A percentile compares a stretch with the other conserved stretches of the same genome.
phyloP scores from a whole-genome alignment of 2,888 invertebrate genomes.

The Aphodius sticticus region DNA sequence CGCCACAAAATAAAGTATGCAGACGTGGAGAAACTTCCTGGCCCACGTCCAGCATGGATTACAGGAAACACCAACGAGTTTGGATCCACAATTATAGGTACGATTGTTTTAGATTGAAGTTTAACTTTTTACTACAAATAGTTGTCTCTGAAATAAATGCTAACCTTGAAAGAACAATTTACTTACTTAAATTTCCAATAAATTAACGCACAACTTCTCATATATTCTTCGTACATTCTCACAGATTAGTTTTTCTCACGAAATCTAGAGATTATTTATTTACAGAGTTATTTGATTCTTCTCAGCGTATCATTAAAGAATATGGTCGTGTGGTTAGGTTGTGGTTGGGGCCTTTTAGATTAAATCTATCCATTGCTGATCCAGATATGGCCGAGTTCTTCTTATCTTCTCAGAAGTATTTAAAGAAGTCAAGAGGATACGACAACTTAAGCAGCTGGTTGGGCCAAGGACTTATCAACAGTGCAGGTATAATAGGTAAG shows the following conservation, averaged over 20 bases:
- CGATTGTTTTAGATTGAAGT: background rate
- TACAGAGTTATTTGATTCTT: conserved; percentile 23
- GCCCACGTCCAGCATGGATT: conserved; percentile 12
- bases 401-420: conserved; percentile 41
- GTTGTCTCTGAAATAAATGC: too few relatives aligned
- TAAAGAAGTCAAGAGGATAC: conserved; percentile 39
- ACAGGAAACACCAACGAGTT: conserved; percentile 34
- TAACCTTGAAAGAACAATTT: too few relatives aligned
- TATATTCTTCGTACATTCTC: too few relatives aligned
- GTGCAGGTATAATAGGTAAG: conserved; percentile 46
- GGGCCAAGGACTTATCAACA: conserved; percentile 42
- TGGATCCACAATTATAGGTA: conserved; percentile 29
- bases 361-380: conserved; percentile 41
- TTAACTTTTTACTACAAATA: background rate
- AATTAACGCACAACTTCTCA: too few relatives aligned
- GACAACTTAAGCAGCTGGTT: conserved; percentile 27
- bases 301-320: conserved; percentile 29
- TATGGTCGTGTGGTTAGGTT: conserved; percentile 41
- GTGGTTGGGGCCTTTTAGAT: conserved; percentile 34
- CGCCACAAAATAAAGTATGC: conserved; percentile 9
- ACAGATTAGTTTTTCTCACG: too few relatives aligned
- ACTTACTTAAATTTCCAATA: too few relatives aligned
- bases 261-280: too few relatives aligned
- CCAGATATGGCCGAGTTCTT: conserved; percentile 42
- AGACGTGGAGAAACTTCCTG: conserved; percentile 26